Base-by-base conservation (phyloP, 35 echinoderm and acorn worm species). In the Patiria miniata region DNA sequence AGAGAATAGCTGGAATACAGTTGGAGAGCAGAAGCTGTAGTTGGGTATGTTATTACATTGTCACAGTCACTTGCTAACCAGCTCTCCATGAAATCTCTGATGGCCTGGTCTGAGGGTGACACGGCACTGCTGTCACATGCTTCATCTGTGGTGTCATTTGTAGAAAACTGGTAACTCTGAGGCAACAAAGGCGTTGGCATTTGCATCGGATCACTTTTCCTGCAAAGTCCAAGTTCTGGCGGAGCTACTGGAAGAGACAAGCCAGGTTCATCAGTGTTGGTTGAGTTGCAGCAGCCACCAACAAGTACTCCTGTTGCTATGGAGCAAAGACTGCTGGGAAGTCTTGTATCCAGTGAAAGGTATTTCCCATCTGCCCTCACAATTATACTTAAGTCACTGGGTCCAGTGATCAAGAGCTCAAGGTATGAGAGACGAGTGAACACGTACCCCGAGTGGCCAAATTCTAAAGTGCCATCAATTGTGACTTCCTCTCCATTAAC, bases 1-100 rank as follows among this genome's bases (percentile, higher is more conserved):
- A 97, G 84, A 19, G 59, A 87, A 69, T 85, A 93, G 21, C 80
- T 79, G 54, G 73, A 68, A 23, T n/a, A 78, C 10, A 79, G 59
- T 69, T 97, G 86, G 9, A 44, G 56, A 39, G 53, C 76, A 21
- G 81, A 56, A 1, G 28, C 38, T 44, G 19, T 32, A 79, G 32
- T 76, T 34, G 87, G 83, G 30, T 92, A 93, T 51, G 39, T 56
- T 38, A 97, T 97, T 23, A 97, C 23, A 17, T 82, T 53, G 30
- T 97, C 90, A 90, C 94, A 97, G 28, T 84, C 53, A 40, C 65
- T 54, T 30, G 93, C 84, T 39, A 17, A 12, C 94, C 94, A 97
- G 37, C 84, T 68, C 61, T 77, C 40, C n/a, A 90, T 40, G 39
- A 89, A 92, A 15, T 51, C 60, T 52, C 40, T 0, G 26, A 92